Percentiles rank a stretch among this genome's conserved stretches.
Evolutionary conservation across 2,888 invertebrate species (phyloP).

Genomic region (Anarsia innoxiella): DNA sequence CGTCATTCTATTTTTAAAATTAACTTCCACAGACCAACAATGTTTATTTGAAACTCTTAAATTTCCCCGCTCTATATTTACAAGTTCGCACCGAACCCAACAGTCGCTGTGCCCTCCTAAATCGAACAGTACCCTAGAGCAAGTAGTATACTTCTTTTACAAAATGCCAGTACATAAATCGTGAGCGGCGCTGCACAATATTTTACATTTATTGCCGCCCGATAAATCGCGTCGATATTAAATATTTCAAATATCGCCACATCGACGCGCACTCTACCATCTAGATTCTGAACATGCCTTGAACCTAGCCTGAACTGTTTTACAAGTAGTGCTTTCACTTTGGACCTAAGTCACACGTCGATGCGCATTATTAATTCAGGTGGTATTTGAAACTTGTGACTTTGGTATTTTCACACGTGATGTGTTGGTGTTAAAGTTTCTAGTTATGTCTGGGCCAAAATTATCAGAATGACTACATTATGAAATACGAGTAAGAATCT

Average conservation of each 20-base stretch:
- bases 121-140: not conserved
- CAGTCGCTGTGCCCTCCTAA: not conserved
- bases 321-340: not conserved
- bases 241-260: slow-evolving; percentile 29
- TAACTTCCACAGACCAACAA: too few species aligned
- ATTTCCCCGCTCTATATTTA: too few species aligned
- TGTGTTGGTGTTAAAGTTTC: not conserved
- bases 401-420: not conserved
- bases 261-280: not conserved
- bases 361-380: not conserved
- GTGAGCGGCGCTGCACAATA: slow-evolving; percentile 9
- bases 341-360: not conserved
- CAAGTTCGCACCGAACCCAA: too few species aligned
- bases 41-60: too few species aligned
- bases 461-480: too few species aligned
- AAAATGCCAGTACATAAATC: slow-evolving; percentile 15
- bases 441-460: too few species aligned
- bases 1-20: too few species aligned
- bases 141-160: not conserved
- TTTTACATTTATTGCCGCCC: slow-evolving; percentile 22
- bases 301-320: not conserved
- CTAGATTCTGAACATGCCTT: slow-evolving; percentile 1
- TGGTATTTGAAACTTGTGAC: not conserved
- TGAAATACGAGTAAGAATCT: too few species aligned
- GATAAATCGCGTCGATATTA: slow-evolving; percentile 31